Percentiles rank a stretch among this genome's conserved stretches.
phyloP scores from a whole-genome alignment of 1,140 invertebrate genomes.

The Alviniconcha marisindica region DNA sequence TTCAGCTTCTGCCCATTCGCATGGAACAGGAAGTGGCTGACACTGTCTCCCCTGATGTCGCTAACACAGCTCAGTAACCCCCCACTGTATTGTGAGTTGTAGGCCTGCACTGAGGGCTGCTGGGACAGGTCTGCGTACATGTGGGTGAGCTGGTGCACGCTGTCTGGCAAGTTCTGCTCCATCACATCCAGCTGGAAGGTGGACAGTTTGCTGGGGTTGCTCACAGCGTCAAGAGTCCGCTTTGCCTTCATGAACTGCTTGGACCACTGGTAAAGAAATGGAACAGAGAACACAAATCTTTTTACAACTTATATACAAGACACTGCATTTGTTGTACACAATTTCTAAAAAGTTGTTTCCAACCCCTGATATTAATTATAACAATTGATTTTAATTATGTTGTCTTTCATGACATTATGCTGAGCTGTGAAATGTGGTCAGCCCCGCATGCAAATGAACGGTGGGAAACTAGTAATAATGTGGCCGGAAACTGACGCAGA shows the following conservation, averaged over 20 bases:
- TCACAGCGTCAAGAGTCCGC: background rate
- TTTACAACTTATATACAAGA: background rate
- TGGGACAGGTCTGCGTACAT: background rate
- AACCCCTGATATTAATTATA: too few species aligned
- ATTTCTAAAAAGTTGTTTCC: background rate
- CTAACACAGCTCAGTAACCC: background rate
- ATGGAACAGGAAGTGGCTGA: conserved; percentile 22
- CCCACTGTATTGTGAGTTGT: background rate
- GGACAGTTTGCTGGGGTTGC: background rate
- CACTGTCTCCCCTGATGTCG: background rate
- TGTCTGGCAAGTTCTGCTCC: background rate
- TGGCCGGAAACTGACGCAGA: too few species aligned
- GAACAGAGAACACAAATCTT: background rate
- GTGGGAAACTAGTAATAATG: too few species aligned
- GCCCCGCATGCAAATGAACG: too few species aligned
- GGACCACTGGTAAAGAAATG: background rate
- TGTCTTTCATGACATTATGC: too few species aligned
- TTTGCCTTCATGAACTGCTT: background rate
- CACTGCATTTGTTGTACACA: background rate
- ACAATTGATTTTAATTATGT: too few species aligned
- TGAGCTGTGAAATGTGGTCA: too few species aligned
- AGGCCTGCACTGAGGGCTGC: background rate
- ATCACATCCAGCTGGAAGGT: background rate
- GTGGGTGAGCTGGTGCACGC: background rate
- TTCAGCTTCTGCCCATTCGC: background rate